phyloP scores from a whole-genome alignment of 2,888 invertebrate species.

The Agapostemon virescens region DNA sequence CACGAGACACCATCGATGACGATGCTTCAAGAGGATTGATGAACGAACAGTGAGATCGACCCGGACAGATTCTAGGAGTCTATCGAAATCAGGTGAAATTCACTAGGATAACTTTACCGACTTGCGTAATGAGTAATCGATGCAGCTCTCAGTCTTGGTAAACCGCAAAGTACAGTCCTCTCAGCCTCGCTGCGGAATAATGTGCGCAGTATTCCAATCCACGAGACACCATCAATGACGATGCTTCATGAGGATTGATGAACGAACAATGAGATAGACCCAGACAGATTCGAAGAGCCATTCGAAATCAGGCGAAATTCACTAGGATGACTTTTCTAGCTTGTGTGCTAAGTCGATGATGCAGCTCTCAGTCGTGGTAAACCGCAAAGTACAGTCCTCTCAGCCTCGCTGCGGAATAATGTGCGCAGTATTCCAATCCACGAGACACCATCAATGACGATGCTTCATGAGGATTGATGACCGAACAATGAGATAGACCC shows the following conservation, averaged over 20 bases:
- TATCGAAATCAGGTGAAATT: no score
- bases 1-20: no score
- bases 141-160: background rate
- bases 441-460: background rate
- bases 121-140: no score
- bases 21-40: background rate
- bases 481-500: background rate
- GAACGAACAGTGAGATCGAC: background rate
- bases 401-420: slow-evolving; percentile 6
- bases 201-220: slow-evolving; percentile 21
- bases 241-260: background rate
- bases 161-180: background rate
- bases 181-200: slow-evolving; percentile 15
- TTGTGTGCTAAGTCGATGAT: no score
- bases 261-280: background rate
- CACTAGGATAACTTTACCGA: no score
- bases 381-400: no score
- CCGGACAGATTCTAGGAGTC: background rate
- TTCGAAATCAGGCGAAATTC: no score
- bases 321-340: no score
- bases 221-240: background rate
- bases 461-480: background rate
- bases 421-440: no score
- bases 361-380: no score
- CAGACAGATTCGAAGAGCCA: slow-evolving; percentile 5